Evolutionary conservation across 2,113 vertebrate species (phyloP).

Genomic region (Hydropotes inermis): DNA sequence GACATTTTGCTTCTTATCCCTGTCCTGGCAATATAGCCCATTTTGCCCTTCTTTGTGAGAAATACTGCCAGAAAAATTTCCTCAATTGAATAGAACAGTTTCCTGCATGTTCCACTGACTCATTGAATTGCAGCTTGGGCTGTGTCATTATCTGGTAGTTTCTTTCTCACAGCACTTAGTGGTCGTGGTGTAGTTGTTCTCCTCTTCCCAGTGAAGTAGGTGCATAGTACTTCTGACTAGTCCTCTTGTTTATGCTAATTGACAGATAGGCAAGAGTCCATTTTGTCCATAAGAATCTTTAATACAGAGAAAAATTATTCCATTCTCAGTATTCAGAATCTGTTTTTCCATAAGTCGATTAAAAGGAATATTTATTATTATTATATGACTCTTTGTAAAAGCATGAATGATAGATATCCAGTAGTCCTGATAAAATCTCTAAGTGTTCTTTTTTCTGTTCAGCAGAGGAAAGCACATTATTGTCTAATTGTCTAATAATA

Average conservation of each 20-base stretch:
- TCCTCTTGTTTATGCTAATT: background rate
- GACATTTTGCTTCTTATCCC: slow-evolving; percentile 48
- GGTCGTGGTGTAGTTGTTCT: background rate
- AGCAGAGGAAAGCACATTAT: slow-evolving; percentile 24
- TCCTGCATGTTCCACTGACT: background rate
- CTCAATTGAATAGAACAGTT: slow-evolving; percentile 20
- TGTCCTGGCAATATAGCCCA: background rate
- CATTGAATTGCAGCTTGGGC: background rate
- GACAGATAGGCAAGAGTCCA: background rate
- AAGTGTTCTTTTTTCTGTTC: background rate
- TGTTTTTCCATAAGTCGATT: background rate
- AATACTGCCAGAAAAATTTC: slow-evolving; percentile 4
- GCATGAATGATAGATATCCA: background rate
- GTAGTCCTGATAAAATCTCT: background rate
- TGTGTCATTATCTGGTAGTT: background rate
- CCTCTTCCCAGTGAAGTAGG: background rate
- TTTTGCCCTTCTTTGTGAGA: slow-evolving; percentile 44
- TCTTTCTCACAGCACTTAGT: background rate
- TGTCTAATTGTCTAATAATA: background rate
- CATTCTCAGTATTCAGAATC: background rate
- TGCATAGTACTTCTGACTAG: background rate
- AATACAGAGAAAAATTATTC: background rate
- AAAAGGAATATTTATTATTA: background rate
- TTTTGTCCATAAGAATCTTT: background rate
- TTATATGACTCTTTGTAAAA: background rate